These are phyloP conservation scores for Australoheros facetus DNA, from an alignment of 2,797 vertebrate genomes.

Conservation along the genomic window DNA sequence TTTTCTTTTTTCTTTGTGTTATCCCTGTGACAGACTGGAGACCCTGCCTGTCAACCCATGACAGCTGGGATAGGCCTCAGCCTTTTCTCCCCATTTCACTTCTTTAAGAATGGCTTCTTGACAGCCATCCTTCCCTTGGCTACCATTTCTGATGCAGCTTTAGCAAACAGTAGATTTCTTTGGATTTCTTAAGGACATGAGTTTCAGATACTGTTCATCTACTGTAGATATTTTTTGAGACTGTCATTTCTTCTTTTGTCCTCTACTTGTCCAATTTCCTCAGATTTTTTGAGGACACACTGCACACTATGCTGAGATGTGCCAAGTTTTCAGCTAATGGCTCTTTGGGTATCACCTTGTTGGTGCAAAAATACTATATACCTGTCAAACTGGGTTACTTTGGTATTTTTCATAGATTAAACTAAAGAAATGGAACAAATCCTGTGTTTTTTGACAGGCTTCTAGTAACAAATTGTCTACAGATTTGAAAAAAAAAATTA, in stretches of 20 bases:
- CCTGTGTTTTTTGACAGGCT: too few species aligned
- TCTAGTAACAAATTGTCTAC: too few species aligned
- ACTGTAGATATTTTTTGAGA: neutral
- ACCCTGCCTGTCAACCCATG: neutral
- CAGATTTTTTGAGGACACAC: neutral
- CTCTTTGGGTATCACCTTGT: neutral
- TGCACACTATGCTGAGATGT: neutral
- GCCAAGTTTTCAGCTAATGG: neutral
- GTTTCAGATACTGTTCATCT: neutral
- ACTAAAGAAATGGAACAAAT: too few species aligned
- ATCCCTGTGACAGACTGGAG: neutral
- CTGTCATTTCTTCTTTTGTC: neutral
- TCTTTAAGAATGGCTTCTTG: neutral
- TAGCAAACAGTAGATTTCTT: neutral
- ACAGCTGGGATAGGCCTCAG: neutral
- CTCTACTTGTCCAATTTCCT: neutral
- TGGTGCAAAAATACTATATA: too few species aligned
- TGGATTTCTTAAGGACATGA: neutral
- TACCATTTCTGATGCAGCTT: neutral
- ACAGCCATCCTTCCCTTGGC: neutral
- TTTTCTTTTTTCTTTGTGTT: neutral
- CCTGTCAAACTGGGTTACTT: neutral
- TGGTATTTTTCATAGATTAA: neutral
- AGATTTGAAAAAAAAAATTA: too few species aligned
- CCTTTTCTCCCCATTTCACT: neutral